Evolutionary conservation across 2,113 vertebrate genomes (phyloP).

Genomic region (Oceanodroma tethys): DNA sequence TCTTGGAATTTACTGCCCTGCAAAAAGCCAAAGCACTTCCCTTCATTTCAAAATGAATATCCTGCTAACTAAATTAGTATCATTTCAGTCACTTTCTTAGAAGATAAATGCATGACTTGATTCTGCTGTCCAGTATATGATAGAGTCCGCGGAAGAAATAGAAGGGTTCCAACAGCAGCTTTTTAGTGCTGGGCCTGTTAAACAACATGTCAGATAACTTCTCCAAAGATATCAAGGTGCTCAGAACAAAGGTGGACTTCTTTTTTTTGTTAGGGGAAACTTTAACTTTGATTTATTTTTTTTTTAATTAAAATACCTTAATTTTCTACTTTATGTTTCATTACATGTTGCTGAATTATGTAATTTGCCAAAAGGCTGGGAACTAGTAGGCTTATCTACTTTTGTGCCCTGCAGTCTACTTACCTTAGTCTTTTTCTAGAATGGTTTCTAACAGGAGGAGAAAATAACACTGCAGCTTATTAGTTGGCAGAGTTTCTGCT

Average conservation of each 20-base stretch:
- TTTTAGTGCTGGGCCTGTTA: not conserved
- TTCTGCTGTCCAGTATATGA: not conserved
- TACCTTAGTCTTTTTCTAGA: not conserved
- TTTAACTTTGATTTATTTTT: not conserved
- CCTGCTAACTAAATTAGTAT: not conserved
- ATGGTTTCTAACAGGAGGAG: not conserved
- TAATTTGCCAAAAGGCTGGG: not conserved
- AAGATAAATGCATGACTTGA: not conserved
- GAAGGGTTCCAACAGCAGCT: not conserved
- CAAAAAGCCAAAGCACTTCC: not conserved
- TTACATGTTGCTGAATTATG: rapidly evolving
- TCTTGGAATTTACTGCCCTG: not conserved
- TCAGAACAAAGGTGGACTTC: not conserved
- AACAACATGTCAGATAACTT: no score
- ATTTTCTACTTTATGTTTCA: not conserved
- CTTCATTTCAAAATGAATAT: not conserved
- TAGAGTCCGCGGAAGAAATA: rapidly evolving
- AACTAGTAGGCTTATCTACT: not conserved
- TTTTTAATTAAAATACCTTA: not conserved
- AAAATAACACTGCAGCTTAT: not conserved
- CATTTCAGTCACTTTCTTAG: not conserved
- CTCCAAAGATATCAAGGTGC: not conserved
- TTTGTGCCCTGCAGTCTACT: not conserved
- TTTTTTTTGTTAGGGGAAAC: not conserved
- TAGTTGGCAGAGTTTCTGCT: not conserved